Evolutionary conservation across 2,888 invertebrate species (phyloP), one percentile per base, ranked within the genome.

Genomic region (Dendrolimus pini): DNA sequence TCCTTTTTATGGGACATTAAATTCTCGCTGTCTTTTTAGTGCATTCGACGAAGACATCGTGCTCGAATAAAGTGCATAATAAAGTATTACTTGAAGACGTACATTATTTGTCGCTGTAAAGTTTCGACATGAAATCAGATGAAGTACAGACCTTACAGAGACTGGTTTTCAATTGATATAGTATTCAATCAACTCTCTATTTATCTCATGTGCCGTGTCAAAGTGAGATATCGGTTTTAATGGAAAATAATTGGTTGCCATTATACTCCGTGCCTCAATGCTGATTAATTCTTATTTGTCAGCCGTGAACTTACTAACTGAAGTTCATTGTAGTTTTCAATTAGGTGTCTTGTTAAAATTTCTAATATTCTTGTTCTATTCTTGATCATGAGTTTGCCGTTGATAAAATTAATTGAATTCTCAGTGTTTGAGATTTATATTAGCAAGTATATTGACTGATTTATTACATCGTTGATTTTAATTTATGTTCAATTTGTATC

Each of bases 311-410:
- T 75, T 76, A 70, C 63, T 61, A 47, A 47, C 47, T 47, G 68
- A 66, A 69, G 76, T 78, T 77, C 75, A 77, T 77, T 79, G 76
- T 65, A 74, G 75, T 76, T 68, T 73, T 72, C 78, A 82, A 78
- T 83, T 80, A 76, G 66, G 60, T 65, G 69, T 63, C 70, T 73
- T 66, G 67, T 73, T 75, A 2, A 47, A 47, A 47, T 10, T 47
- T 47, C 47, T 8, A 9, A 47, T 47, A 47, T 69, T 72, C 74
- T 72, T 72, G 74, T 75, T 74, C 70, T 75, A 47, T 47, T 47
- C 63, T 64, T 58, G 47, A 47, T 47, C 9, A 3, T 47, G 47
- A 47, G 9, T 9, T 47, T 47, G 47, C 30, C 30, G 30, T 56
- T 61, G 55, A 55, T 52, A 55, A 59, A 60, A 61, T 63, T 56